Percentiles rank a stretch among this genome's conserved stretches.
Evolutionary conservation across 1,140 invertebrate genomes (phyloP).

Genomic region (Druon quercuslanigerum): DNA sequence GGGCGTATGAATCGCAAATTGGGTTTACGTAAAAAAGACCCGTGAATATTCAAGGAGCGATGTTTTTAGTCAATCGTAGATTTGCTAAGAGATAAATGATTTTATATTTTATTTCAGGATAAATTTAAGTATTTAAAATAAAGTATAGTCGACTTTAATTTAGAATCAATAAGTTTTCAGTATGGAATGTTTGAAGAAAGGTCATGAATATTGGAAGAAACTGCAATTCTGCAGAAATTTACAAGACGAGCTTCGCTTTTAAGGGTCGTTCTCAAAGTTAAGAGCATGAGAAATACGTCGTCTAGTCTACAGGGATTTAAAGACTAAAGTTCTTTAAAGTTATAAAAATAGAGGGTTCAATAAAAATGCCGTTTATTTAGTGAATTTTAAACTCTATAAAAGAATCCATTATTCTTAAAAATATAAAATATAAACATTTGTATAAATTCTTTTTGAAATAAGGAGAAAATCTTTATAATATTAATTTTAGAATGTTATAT

Average conservation of each 20-base stretch:
- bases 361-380: too few species aligned
- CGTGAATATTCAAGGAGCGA: background rate
- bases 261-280: slow-evolving; percentile 9
- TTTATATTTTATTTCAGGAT: too few species aligned
- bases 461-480: too few species aligned
- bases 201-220: slow-evolving; percentile 17
- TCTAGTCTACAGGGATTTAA: background rate
- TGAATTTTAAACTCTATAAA: too few species aligned
- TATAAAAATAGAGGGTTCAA: too few species aligned
- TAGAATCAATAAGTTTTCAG: background rate
- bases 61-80: background rate
- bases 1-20: background rate
- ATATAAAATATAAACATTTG: too few species aligned
- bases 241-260: background rate
- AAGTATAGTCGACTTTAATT: background rate
- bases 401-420: too few species aligned
- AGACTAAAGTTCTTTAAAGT: background rate
- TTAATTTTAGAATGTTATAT: too few species aligned
- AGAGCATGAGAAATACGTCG: background rate
- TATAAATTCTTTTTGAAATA: too few species aligned
- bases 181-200: background rate
- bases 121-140: too few species aligned
- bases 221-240: slow-evolving; percentile 13
- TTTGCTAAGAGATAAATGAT: background rate
- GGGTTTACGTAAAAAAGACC: slow-evolving; percentile 15